These are phyloP conservation scores for Mirza zaza DNA, from an alignment of 2,113 vertebrate species.

Conservation along the genomic window DNA sequence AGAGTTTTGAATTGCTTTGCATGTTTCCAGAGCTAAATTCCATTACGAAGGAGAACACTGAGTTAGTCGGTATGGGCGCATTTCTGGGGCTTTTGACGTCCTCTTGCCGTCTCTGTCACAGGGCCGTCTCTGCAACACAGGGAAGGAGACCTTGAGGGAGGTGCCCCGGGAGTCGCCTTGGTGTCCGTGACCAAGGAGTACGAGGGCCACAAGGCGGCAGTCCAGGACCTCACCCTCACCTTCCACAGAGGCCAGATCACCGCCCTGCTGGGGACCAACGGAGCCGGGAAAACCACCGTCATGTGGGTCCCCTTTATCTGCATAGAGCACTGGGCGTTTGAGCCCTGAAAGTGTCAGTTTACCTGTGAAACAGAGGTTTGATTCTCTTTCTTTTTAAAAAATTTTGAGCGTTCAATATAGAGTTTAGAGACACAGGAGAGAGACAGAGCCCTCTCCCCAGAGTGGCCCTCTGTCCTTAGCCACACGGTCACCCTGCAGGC, in stretches of 20 bases:
- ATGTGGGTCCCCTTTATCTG: slow-evolving; percentile 72
- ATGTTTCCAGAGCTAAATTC: neutral
- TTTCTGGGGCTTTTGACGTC: neutral
- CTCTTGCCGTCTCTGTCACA: slow-evolving; percentile 7
- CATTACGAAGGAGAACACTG: neutral
- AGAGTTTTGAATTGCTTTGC: neutral
- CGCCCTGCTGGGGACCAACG: slow-evolving; percentile 81
- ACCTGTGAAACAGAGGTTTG: neutral
- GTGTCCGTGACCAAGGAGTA: slow-evolving; percentile 83
- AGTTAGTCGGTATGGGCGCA: rapidly evolving
- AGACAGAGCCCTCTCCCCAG: neutral
- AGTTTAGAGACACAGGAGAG: neutral
- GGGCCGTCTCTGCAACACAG: neutral
- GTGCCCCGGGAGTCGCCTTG: slow-evolving; percentile 33
- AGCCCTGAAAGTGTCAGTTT: neutral
- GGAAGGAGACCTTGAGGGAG: neutral
- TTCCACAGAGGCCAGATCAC: slow-evolving; percentile 84
- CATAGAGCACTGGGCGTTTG: rapidly evolving
- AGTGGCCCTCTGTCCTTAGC: rapidly evolving
- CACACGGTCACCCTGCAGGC: neutral
- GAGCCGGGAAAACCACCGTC: slow-evolving; percentile 85
- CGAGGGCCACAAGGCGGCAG: neutral
- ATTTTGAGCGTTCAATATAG: neutral
- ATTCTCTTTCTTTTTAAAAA: too few species aligned
- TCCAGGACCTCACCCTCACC: slow-evolving; percentile 82